phyloP scores from a whole-genome alignment of 2,797 vertebrate species.

The Austrolebias charrua region DNA sequence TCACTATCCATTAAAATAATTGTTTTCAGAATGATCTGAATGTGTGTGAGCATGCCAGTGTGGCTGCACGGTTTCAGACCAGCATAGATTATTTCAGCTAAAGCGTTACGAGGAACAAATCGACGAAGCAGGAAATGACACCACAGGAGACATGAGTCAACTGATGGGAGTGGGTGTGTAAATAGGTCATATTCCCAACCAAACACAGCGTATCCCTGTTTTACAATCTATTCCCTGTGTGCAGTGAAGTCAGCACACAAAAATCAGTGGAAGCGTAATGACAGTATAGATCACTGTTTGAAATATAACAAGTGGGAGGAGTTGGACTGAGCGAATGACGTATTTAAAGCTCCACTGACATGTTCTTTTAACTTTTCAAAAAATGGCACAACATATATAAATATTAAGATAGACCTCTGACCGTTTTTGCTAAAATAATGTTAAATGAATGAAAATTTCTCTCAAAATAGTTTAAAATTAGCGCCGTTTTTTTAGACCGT shows the following conservation, averaged over 20 bases:
- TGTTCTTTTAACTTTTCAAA: too few relatives aligned
- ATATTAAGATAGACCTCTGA: too few relatives aligned
- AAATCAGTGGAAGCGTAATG: conserved; percentile 60
- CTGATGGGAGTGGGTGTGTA: conserved; percentile 62
- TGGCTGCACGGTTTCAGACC: conserved; percentile 42
- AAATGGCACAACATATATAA: too few relatives aligned
- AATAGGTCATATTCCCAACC: conserved; percentile 67
- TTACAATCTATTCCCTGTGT: conserved; percentile 31
- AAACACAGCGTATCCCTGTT: conserved; percentile 42
- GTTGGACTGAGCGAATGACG: conserved; percentile 38
- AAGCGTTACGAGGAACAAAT: conserved; percentile 59
- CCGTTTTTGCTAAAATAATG: too few relatives aligned
- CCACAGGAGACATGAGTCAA: conserved; percentile 63
- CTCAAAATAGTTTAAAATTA: too few relatives aligned
- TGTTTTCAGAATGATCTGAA: conserved; percentile 6
- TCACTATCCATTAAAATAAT: conserved; percentile 25
- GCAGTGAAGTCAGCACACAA: conserved; percentile 41
- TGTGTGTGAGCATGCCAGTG: conserved; percentile 17
- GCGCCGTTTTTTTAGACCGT: too few relatives aligned
- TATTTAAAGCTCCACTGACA: too few relatives aligned
- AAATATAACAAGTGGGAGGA: conserved; percentile 52
- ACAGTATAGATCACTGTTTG: conserved; percentile 42
- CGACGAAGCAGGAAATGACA: conserved; percentile 62
- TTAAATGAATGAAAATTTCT: too few relatives aligned
- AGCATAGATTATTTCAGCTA: conserved; percentile 52